Base-by-base conservation (phyloP, 1,140 invertebrate species). In the Drosophila sp. region DNA sequence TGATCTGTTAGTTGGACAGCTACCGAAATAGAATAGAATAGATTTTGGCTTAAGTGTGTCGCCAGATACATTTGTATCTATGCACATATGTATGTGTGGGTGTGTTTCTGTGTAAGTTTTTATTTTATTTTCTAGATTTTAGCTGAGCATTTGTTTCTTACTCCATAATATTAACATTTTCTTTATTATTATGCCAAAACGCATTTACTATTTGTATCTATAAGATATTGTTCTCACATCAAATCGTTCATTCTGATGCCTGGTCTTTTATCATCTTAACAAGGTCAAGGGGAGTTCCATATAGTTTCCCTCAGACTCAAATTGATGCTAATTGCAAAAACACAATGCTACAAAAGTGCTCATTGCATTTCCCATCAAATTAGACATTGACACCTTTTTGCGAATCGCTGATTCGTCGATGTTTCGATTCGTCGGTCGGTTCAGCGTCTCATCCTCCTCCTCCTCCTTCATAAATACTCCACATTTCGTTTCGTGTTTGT, bases 351-450 rank as follows among this genome's bases (percentile, higher is more conserved):
- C 23, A 38, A 38, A 11, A 11, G 35, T 55, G 50, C 8, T 57
- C 54, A 50, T 41, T 76, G 73, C 73, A 77, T 61, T 76, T 62
- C 10, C 66, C 70, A 80, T 86, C 79, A 77, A 76, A 87, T 83
- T 86, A 73, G 79, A 86, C 84, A 87, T 83, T 87, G 83, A 83
- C 83, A 87, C 83, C 76, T 86, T 64, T 76, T 66, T 60, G 6
- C 11, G 17, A 44, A 23, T 23, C 41, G 17, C 17, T 6, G 17
- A 47, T 47, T 47, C 1, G 23, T 10, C 23, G 23, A 47, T 47
- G 25, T 6, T 57, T 50, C 23, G 25, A 25, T 55, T 55, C 60
- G 25, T 33, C 38, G 47, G 47, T 60, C 4, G 2, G 55, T 44
- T 60, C 25, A 23, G 5, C 10, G 25, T 5, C 10, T 4, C 30